Base-by-base conservation (phyloP, 2,113 vertebrate species). In the Eulemur rufifrons region DNA sequence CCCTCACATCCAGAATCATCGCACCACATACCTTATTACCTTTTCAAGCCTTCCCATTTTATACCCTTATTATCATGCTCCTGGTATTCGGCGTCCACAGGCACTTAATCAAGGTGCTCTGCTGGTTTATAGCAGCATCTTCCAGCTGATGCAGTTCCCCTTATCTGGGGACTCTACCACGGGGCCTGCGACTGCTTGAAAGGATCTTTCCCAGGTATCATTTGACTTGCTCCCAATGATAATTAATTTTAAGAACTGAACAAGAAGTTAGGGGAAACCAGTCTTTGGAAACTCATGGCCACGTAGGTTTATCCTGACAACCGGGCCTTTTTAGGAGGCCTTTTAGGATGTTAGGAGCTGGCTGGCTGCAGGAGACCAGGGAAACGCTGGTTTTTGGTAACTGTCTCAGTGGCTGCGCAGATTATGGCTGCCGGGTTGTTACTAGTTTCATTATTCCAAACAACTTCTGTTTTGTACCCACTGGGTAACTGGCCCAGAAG, bases 171-270 rank as follows among this genome's bases (percentile, higher is more conserved):
- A 47, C 32, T 86, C 93, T 92, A 95, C 92, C 68, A 78, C 17
- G 2, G 0, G 9, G 45, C 88, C 52, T 25, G 37, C 45, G 59
- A 45, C 76, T 56, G 63, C 89, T 95, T 96, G 78, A 81, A 92
- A 92, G 8, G 61, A 96, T 96, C 77, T 92, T 94, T 81, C 66
- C 17, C 0, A 93, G 23, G 47, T 91, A 96, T 81, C 94, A 63
- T 96, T 84, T 90, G 47, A 56, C 92, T 95, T 87, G 86, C 50
- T 94, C 69, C 87, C 54, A 18, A 86, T 78, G 83, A 88, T 83
- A 92, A 93, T 89, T 95, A 97, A 92, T 97, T 98, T 96, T 78
- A 92, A 96, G 94, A 95, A 81, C 84, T 86, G 92, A 97, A 95
- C 95, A 95, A 95, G 95, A 97, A 89, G 74, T 94, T 61, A 95